phyloP scores from a whole-genome alignment of 2,888 invertebrate genomes.

The Hirtodrosophila trivittata region DNA sequence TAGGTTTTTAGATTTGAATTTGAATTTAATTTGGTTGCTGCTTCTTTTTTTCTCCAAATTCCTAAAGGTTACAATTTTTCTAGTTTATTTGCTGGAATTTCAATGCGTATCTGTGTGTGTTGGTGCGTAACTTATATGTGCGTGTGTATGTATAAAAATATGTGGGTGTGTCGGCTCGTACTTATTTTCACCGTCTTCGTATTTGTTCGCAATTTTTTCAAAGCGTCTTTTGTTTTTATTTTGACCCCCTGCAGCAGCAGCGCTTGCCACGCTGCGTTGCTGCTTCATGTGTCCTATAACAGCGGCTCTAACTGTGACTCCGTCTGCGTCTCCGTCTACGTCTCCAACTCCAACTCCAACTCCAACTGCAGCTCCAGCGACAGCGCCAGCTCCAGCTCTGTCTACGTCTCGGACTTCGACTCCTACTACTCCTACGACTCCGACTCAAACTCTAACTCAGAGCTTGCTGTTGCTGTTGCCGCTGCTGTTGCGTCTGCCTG shows the following conservation, averaged over 20 bases:
- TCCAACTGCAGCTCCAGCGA: not conserved
- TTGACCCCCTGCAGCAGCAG: constrained; percentile 11
- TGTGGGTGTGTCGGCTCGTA: constrained; percentile 41
- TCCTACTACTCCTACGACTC: constrained; percentile 16
- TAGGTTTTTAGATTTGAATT: too few relatives aligned
- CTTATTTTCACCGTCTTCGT: constrained; percentile 45
- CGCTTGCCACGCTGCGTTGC: constrained; percentile 4
- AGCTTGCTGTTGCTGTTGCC: constrained; percentile 20
- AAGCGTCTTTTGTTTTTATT: constrained; percentile 47
- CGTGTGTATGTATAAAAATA: constrained; percentile 3
- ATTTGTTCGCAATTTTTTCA: constrained; percentile 40
- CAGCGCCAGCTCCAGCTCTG: not conserved
- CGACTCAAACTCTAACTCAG: constrained; percentile 30
- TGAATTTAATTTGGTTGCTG: too few relatives aligned
- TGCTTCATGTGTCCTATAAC: constrained; percentile 22
- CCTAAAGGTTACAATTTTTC: not conserved
- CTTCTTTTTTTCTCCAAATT: too few relatives aligned
- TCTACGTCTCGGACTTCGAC: not conserved
- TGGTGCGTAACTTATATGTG: constrained; percentile 1
- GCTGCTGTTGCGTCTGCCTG: constrained; percentile 53
- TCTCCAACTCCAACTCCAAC: not conserved
- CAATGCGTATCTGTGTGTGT: not conserved
- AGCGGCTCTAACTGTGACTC: constrained; percentile 1
- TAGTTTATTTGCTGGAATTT: not conserved
- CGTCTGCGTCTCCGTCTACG: not conserved